Percentiles rank a stretch among this genome's conserved stretches.
phyloP scores from a whole-genome alignment of 2,797 vertebrate species.

The Gallinago nigripennis region DNA sequence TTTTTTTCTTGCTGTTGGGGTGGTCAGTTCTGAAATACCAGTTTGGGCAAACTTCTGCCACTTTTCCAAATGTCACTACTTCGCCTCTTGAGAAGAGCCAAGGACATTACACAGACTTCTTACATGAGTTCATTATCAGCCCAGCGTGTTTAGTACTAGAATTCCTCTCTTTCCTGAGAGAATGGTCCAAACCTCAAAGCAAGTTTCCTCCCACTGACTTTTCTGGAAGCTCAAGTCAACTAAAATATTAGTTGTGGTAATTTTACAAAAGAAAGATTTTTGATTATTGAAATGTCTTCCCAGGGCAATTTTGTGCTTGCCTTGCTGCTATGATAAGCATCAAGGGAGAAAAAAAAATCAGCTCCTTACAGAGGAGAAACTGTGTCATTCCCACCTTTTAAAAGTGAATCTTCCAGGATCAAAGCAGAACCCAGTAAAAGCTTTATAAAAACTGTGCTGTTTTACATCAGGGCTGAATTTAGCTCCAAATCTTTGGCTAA shows the following conservation, averaged over 20 bases:
- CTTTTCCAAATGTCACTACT: neutral
- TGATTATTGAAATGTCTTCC: slow-evolving; percentile 44
- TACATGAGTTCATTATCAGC: neutral
- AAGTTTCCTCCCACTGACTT: slow-evolving; percentile 14
- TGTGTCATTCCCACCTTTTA: slow-evolving; percentile 51
- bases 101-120: neutral
- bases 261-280: slow-evolving; percentile 20
- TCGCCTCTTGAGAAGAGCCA: neutral
- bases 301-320: slow-evolving; percentile 35
- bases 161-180: neutral
- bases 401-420: slow-evolving; percentile 46
- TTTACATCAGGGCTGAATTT: slow-evolving; percentile 65
- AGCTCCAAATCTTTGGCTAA: slow-evolving; percentile 32
- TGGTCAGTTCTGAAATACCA: neutral
- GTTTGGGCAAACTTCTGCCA: neutral
- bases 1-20: neutral
- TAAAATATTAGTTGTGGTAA: slow-evolving; percentile 28
- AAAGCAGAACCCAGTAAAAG: slow-evolving; percentile 43
- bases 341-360: slow-evolving; percentile 26
- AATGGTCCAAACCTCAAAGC: neutral
- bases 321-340: slow-evolving; percentile 41
- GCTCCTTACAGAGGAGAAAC: slow-evolving; percentile 35
- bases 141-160: neutral
- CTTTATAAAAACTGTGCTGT: slow-evolving; percentile 47
- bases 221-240: neutral